These are phyloP conservation scores for Tamias sibiricus DNA, from an alignment of 2,113 vertebrate genomes.

Conservation along the genomic window DNA sequence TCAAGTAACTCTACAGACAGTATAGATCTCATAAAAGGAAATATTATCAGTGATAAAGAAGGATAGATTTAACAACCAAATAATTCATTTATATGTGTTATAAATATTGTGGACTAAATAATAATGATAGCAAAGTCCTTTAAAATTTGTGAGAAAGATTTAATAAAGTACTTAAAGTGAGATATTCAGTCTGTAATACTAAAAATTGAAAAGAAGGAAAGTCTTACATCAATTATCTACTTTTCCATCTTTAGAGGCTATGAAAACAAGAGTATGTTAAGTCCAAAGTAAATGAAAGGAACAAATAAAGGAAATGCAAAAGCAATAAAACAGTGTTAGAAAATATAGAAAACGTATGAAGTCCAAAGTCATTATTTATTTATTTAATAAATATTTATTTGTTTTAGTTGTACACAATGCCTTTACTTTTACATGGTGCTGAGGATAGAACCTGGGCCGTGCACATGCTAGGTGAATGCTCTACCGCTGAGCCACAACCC, in stretches of 20 bases:
- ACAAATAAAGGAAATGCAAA: background rate
- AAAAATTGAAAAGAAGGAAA: background rate
- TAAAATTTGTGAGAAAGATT: background rate
- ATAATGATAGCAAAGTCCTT: background rate
- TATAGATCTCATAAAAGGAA: background rate
- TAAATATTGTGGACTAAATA: background rate
- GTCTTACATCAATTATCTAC: background rate
- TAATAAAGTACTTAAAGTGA: background rate
- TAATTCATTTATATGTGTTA: background rate
- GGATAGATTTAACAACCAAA: background rate
- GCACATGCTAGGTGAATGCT: no score
- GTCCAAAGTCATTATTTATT: background rate
- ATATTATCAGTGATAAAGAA: background rate
- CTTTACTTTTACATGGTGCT: no score
- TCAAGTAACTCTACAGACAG: background rate
- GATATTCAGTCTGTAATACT: background rate
- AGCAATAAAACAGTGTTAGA: background rate
- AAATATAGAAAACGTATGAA: background rate
- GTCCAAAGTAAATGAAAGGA: background rate
- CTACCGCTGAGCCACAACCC: no score
- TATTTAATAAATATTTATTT: no score
- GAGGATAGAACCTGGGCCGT: no score
- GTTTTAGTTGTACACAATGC: no score
- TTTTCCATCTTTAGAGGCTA: background rate
- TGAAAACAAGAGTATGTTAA: background rate